Conservation (phyloP, 2,797 vertebrate genomes). For the Dendrocincla tyrannina region DNA sequence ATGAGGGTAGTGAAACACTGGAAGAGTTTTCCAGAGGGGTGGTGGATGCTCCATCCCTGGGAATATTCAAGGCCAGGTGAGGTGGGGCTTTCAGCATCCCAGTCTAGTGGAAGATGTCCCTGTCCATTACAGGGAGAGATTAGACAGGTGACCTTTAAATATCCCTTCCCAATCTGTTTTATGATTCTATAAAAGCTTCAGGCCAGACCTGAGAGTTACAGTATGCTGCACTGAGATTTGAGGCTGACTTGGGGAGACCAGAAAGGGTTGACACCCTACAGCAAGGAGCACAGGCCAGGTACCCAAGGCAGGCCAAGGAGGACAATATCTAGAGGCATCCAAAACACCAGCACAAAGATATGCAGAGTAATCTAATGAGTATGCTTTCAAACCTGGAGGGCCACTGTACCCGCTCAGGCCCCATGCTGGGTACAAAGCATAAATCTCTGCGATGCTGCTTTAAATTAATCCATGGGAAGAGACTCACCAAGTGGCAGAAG, state of each 20-base stretch:
- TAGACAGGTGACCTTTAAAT: neutral
- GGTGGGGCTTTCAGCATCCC: neutral
- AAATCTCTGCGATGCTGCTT: neutral
- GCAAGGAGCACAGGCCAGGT: neutral
- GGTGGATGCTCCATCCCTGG: neutral
- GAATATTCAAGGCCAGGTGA: neutral
- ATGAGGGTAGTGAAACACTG: neutral
- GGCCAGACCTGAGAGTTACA: neutral
- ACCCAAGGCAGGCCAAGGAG: neutral
- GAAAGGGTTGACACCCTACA: neutral
- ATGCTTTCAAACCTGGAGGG: neutral
- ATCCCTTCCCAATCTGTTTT: neutral
- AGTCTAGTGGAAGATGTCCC: neutral
- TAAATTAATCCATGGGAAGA: slow-evolving; percentile 31
- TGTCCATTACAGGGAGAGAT: too few species aligned
- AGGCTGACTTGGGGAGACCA: fast-evolving
- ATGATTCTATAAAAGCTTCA: neutral
- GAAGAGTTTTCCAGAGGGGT: neutral
- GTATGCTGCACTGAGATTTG: fast-evolving
- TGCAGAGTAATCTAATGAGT: neutral
- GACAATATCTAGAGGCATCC: neutral
- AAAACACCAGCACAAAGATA: neutral
- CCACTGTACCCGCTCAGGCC: fast-evolving
- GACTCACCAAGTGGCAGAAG: neutral
- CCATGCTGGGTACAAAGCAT: fast-evolving